phyloP scores from a whole-genome alignment of 1,140 invertebrate genomes.

The Diprion similis region DNA sequence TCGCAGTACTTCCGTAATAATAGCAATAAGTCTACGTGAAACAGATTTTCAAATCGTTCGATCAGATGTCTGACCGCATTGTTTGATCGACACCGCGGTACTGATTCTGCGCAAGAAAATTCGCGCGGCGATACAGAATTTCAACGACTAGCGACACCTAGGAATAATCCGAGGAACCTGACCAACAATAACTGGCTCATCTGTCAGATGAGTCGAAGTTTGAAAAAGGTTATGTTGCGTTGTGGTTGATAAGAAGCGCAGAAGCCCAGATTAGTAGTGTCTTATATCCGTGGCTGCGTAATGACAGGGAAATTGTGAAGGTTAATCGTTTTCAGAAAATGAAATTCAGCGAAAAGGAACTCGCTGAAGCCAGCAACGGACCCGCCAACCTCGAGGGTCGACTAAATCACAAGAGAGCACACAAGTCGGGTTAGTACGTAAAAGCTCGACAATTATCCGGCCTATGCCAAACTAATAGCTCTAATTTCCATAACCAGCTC shows the following conservation, averaged over 20 bases:
- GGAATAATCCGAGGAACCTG: neutral
- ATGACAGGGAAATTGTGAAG: neutral
- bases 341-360: conserved; percentile 72
- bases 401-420: conserved; percentile 69
- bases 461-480: neutral
- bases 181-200: neutral
- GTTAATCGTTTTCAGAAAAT: conserved; percentile 50
- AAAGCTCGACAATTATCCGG: conserved; percentile 23
- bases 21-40: too few relatives aligned
- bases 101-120: too few relatives aligned
- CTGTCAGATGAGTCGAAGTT: neutral
- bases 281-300: neutral
- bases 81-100: too few relatives aligned
- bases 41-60: too few relatives aligned
- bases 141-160: neutral
- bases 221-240: neutral
- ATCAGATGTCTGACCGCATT: too few relatives aligned
- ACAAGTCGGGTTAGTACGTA: conserved; percentile 63
- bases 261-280: neutral
- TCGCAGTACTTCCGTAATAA: too few relatives aligned
- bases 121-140: too few relatives aligned
- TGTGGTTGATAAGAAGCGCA: neutral
- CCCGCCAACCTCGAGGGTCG: conserved; percentile 70
- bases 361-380: conserved; percentile 65
- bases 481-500: neutral